Conservation (phyloP, 2,113 vertebrate species). For the Nerophis lumbriciformis region DNA sequence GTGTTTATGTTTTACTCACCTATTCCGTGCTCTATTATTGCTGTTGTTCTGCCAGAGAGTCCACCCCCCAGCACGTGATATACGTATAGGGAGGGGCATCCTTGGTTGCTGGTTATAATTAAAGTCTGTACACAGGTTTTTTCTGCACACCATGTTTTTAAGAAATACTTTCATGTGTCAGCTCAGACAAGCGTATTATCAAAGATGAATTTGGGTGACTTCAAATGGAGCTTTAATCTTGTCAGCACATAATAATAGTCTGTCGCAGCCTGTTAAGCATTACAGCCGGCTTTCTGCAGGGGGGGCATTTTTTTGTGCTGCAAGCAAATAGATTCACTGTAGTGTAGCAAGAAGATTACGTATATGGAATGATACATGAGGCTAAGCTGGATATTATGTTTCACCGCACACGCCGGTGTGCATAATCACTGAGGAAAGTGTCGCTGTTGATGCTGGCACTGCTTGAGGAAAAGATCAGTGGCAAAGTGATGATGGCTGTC, state of each 20-base stretch:
- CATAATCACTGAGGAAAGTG: constrained; percentile 19
- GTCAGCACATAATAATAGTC: constrained; percentile 47
- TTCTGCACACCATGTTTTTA: too few species aligned
- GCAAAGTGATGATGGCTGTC: constrained; percentile 14
- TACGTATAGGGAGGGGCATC: too few species aligned
- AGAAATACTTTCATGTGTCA: constrained; percentile 2
- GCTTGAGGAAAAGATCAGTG: neutral
- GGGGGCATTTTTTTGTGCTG: constrained; percentile 6
- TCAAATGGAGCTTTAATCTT: constrained; percentile 44
- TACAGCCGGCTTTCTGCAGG: constrained; percentile 18
- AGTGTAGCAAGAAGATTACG: constrained; percentile 5
- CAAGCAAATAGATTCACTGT: constrained; percentile 13
- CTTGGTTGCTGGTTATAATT: too few species aligned
- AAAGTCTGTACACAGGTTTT: too few species aligned
- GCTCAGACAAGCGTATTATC: constrained; percentile 47
- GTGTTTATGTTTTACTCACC: too few species aligned
- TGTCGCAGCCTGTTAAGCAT: constrained; percentile 26
- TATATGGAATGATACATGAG: constrained; percentile 13
- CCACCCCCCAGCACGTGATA: too few species aligned
- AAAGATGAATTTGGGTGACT: constrained; percentile 39
- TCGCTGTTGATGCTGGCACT: constrained; percentile 19
- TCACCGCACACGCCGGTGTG: constrained; percentile 14
- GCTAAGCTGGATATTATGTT: constrained; percentile 19
- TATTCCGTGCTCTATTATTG: too few species aligned
- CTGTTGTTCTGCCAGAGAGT: too few species aligned